Conservation (phyloP, 2,113 vertebrate genomes). For the Menidia beryllina region DNA sequence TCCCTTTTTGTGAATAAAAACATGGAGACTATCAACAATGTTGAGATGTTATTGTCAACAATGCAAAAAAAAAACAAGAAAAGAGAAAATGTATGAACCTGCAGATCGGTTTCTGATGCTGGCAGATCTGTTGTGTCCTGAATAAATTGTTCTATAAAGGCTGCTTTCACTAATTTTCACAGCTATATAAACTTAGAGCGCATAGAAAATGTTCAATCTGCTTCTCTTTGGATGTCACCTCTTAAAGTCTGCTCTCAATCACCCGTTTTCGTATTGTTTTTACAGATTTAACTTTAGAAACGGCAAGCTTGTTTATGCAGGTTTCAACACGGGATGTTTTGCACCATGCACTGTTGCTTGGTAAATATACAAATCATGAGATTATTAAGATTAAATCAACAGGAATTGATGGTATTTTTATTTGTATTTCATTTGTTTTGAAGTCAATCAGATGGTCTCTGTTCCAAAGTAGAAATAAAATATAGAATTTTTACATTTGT, state of each 20-base stretch:
- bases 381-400: slow-evolving; percentile 45
- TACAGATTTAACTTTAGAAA: slow-evolving; percentile 57
- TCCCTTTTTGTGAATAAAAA: neutral
- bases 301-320: slow-evolving; percentile 61
- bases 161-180: slow-evolving; percentile 44
- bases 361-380: slow-evolving; percentile 64
- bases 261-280: slow-evolving; percentile 53
- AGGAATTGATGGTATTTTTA: slow-evolving; percentile 63
- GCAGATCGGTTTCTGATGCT: neutral
- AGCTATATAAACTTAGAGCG: slow-evolving; percentile 66
- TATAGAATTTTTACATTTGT: slow-evolving; percentile 74
- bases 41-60: neutral
- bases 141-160: slow-evolving; percentile 28
- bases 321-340: slow-evolving; percentile 80
- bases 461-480: slow-evolving; percentile 80
- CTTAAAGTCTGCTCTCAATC: slow-evolving; percentile 39
- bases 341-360: slow-evolving; percentile 78
- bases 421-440: slow-evolving; percentile 74
- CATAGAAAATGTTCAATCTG: slow-evolving; percentile 39
- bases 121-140: neutral
- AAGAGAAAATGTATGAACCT: neutral
- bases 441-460: slow-evolving; percentile 71
- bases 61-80: neutral
- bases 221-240: slow-evolving; percentile 46
- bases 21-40: neutral